These are phyloP conservation scores for Leptinotarsa rubiginosa DNA, from an alignment of 2,888 invertebrate genomes.

Conservation along the genomic window DNA sequence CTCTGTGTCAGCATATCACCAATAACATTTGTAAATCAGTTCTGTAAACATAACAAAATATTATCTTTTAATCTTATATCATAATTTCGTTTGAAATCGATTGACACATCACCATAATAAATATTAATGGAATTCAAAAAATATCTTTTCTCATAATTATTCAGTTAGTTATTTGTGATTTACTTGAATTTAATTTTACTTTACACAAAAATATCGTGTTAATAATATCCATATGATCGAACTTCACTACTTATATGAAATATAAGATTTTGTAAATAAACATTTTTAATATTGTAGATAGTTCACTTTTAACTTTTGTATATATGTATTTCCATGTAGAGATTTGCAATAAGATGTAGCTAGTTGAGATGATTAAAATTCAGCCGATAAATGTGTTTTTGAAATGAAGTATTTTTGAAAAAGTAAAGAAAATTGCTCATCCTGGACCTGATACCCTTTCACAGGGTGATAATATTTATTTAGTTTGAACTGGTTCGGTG, in stretches of 20 bases:
- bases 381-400: not conserved
- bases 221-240: not conserved
- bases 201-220: not conserved
- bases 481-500: not conserved
- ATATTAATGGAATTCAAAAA: too few species aligned
- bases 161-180: too few species aligned
- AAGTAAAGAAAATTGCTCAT: not conserved
- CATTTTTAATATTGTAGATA: constrained; percentile 47
- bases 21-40: too few species aligned
- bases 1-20: too few species aligned
- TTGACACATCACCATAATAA: too few species aligned
- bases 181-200: too few species aligned
- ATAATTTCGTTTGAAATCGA: too few species aligned
- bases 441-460: not conserved
- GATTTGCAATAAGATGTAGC: not conserved
- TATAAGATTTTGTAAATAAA: constrained; percentile 41
- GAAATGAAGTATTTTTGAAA: too few species aligned
- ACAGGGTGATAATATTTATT: not conserved
- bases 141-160: too few species aligned
- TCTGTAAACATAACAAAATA: too few species aligned
- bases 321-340: constrained; percentile 8
- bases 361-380: not conserved
- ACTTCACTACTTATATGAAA: not conserved
- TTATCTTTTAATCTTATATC: too few species aligned
- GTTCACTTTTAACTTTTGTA: constrained; percentile 37